Evolutionary conservation across 2,797 vertebrate genomes (phyloP).

Genomic region (Spinibarbus caldwelli): DNA sequence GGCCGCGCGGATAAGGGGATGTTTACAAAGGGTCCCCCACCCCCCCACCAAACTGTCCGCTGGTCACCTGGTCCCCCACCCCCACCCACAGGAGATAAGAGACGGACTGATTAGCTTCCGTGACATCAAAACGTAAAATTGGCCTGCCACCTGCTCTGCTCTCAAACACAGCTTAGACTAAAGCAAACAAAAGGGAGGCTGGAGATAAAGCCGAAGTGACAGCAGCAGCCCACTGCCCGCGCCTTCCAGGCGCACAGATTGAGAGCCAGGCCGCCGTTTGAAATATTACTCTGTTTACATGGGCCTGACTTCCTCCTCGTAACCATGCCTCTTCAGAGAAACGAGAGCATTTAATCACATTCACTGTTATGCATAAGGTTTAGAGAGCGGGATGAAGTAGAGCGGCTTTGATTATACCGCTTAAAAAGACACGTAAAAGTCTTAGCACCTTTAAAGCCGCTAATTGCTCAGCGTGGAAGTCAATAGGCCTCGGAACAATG

Average conservation of each 20-base stretch:
- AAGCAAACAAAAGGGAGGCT: conserved; percentile 74
- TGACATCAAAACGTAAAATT: conserved; percentile 51
- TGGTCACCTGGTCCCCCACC: conserved; percentile 54
- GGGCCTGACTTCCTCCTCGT: conserved; percentile 19
- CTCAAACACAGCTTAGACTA: conserved; percentile 80
- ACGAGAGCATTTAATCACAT: conserved; percentile 24
- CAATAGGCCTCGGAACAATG: conserved; percentile 49
- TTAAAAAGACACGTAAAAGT: conserved; percentile 35
- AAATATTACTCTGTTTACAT: conserved; percentile 40
- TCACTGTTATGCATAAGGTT: conserved; percentile 20
- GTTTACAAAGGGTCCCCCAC: not conserved
- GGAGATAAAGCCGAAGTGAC: conserved; percentile 66
- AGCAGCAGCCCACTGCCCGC: conserved; percentile 3
- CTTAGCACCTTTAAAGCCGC: conserved; percentile 35
- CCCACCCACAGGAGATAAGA: conserved; percentile 55
- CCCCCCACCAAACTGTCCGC: conserved; percentile 34
- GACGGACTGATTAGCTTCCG: conserved; percentile 55
- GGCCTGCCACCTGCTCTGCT: conserved; percentile 77
- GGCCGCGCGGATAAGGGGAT: conserved; percentile 29
- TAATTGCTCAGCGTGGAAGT: conserved; percentile 34
- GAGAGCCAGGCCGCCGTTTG: conserved; percentile 2
- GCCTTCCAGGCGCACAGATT: conserved; percentile 45
- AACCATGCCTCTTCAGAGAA: conserved; percentile 3
- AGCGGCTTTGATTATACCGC: conserved; percentile 20
- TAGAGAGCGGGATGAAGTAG: conserved; percentile 13